Conservation (phyloP, 92 coral and sea anemone genomes). For the Metridium senile region DNA sequence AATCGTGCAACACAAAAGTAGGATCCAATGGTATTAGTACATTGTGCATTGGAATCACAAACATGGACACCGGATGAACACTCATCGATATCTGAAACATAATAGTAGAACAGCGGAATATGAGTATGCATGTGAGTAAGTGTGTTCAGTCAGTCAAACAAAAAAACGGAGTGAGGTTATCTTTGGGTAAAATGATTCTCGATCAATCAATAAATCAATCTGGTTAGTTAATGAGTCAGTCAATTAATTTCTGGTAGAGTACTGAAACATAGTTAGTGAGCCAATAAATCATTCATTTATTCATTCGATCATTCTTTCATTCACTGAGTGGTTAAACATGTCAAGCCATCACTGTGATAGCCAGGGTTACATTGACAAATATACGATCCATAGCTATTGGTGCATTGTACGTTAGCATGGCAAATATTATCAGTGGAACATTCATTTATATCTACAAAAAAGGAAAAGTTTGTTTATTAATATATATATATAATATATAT, state of each 20-base stretch:
- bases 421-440: neutral
- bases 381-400: slow-evolving; percentile 2
- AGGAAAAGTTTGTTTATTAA: neutral
- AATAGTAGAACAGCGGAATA: neutral
- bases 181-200: neutral
- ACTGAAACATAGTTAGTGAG: neutral
- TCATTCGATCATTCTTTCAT: neutral
- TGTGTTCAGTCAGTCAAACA: neutral
- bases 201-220: neutral
- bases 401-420: slow-evolving; percentile 6
- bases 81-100: neutral
- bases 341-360: neutral
- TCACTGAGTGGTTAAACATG: neutral
- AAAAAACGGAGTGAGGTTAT: no score
- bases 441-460: neutral
- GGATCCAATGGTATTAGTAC: neutral
- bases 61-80: neutral
- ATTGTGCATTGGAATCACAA: neutral
- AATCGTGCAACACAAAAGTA: neutral
- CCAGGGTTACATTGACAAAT: neutral
- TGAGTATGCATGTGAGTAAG: neutral
- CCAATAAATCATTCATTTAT: no score
- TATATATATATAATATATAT: neutral
- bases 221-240: neutral
- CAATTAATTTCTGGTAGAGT: neutral